Evolutionary conservation across 2,888 invertebrate species (phyloP).

Genomic region (Spisula subtruncata): DNA sequence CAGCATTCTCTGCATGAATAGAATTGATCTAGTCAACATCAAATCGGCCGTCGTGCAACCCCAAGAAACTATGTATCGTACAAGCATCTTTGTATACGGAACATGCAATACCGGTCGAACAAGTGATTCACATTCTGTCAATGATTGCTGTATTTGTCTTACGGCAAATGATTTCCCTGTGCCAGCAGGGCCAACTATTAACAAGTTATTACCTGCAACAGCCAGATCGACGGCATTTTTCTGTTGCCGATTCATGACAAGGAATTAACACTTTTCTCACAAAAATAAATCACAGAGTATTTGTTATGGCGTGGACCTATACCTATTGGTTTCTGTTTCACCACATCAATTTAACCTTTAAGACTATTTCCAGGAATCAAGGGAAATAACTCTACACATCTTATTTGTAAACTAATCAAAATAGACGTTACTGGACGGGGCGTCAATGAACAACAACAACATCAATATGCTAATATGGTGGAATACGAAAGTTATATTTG

Average conservation of each 20-base stretch:
- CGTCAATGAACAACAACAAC: no score
- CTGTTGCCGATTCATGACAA: background rate
- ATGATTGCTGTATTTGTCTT: background rate
- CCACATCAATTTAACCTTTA: no score
- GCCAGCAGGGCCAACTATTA: background rate
- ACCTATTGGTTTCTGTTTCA: no score
- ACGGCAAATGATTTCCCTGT: background rate
- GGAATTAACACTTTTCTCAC: no score
- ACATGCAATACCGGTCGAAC: background rate
- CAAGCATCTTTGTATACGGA: background rate
- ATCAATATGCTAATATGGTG: no score
- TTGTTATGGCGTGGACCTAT: no score
- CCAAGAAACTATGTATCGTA: background rate
- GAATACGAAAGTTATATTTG: no score
- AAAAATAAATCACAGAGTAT: no score
- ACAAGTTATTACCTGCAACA: background rate
- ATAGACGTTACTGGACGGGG: no score
- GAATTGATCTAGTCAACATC: background rate
- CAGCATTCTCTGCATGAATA: background rate
- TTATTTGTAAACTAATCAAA: no score
- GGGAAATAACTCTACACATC: no score
- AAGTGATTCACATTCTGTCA: background rate
- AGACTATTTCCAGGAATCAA: no score
- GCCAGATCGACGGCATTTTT: background rate
- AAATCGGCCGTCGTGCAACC: background rate